These are phyloP conservation scores for Chondrosia reniformis DNA, from an alignment of 37 sponge, comb jelly and placozoan genomes.

Conservation along the genomic window DNA sequence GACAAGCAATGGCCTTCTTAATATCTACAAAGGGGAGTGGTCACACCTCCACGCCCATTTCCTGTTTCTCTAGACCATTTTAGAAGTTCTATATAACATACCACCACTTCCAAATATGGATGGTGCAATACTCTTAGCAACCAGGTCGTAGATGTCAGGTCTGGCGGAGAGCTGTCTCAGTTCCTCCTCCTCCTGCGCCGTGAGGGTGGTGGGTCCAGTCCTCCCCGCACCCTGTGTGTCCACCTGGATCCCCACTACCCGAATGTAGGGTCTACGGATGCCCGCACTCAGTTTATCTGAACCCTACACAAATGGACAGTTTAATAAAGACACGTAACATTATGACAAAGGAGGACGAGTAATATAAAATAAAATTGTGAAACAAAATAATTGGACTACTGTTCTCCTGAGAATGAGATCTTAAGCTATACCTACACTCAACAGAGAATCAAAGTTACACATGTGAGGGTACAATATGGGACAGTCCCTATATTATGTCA, in stretches of 20 bases:
- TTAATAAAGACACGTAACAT: no score
- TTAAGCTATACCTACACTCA: no score
- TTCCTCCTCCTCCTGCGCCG: slow-evolving; percentile 90
- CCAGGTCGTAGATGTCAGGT: slow-evolving; percentile 82
- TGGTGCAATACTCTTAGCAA: slow-evolving; percentile 86
- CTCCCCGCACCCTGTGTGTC: slow-evolving; percentile 87
- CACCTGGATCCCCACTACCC: slow-evolving; percentile 91
- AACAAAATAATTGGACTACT: no score
- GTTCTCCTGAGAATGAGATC: no score
- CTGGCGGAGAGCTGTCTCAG: slow-evolving; percentile 73
- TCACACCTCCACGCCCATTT: no score
- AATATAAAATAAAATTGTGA: no score
- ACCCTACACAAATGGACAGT: slow-evolving; percentile 1
- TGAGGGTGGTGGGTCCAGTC: slow-evolving; percentile 50
- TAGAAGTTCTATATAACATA: no score
- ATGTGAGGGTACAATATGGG: not conserved
- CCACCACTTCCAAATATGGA: slow-evolving; percentile 97
- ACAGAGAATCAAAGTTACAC: not conserved
- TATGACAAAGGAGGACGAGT: no score
- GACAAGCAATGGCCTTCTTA: slow-evolving; percentile 95
- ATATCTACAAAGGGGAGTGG: slow-evolving; percentile 73
- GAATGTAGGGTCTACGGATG: slow-evolving; percentile 90
- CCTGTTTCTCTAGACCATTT: no score
- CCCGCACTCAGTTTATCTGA: slow-evolving; percentile 76
- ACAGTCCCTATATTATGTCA: no score